Conservation (phyloP, 2,888 invertebrate species). For the Proisotoma minuta region DNA sequence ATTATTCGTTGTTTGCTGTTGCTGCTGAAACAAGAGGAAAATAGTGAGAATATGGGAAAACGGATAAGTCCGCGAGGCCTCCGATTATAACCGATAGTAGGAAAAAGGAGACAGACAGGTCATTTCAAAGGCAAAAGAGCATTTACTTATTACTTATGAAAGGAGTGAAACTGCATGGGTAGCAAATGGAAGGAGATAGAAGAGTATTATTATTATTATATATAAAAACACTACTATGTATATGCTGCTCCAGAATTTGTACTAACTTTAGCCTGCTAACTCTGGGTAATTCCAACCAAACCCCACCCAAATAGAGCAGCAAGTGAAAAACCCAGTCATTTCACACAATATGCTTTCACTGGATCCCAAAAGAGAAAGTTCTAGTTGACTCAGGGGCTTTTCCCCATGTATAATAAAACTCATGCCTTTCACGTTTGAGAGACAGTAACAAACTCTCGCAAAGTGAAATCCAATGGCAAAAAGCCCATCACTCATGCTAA, state of each 20-base stretch:
- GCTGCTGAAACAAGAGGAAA: too few species aligned
- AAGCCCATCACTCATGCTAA: too few species aligned
- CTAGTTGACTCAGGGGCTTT: neutral
- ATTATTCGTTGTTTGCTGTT: too few species aligned
- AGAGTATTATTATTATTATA: too few species aligned
- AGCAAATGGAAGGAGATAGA: too few species aligned
- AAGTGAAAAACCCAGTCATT: neutral
- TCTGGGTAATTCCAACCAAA: neutral
- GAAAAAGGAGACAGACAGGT: constrained; percentile 26
- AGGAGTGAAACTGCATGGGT: neutral
- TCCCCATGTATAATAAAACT: neutral
- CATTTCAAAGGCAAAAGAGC: constrained; percentile 33
- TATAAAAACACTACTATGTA: too few species aligned
- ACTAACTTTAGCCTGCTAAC: neutral
- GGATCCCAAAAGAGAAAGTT: neutral
- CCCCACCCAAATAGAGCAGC: neutral
- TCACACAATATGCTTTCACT: neutral
- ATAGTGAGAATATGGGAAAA: too few species aligned
- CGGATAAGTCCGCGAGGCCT: constrained; percentile 29
- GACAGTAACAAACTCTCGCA: too few species aligned
- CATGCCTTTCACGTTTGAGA: neutral
- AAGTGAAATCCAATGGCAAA: too few species aligned
- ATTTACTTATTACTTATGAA: constrained; percentile 13
- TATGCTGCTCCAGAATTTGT: neutral
- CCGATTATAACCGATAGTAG: too few species aligned